Evolutionary conservation across 2,888 invertebrate species (phyloP).

Genomic region (Andrena flavipes): DNA sequence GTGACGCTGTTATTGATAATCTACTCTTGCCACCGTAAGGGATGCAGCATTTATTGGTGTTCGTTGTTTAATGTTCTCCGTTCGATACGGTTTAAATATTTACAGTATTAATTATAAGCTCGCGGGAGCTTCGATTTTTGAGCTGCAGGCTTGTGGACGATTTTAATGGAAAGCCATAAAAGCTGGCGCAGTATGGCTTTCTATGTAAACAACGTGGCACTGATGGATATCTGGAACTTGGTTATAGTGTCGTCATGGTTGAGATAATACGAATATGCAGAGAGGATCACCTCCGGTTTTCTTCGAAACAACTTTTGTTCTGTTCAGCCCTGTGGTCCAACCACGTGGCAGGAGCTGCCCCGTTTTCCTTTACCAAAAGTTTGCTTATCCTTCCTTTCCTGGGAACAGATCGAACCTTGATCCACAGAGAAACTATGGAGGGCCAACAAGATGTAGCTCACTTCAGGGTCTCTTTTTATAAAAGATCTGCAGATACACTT

Average conservation of each 20-base stretch:
- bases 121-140: not conserved
- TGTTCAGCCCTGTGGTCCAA: conserved; percentile 64
- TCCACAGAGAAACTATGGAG: conserved; percentile 44
- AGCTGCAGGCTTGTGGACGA: conserved; percentile 16
- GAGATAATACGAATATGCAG: conserved; percentile 72
- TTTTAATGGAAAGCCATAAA: conserved; percentile 46
- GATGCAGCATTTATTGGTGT: not conserved
- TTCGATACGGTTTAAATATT: conserved; percentile 4
- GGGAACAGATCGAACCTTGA: conserved; percentile 55
- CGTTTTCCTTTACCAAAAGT: conserved; percentile 60
- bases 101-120: conserved; percentile 21
- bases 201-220: conserved; percentile 53
- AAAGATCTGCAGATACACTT: not conserved
- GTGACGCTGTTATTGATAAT: not conserved
- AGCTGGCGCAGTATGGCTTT: conserved; percentile 43
- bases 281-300: conserved; percentile 47
- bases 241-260: conserved; percentile 62
- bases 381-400: conserved; percentile 51
- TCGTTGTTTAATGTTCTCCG: not conserved
- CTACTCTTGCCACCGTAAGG: not conserved
- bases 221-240: conserved; percentile 73
- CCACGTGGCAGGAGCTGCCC: conserved; percentile 58
- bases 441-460: conserved; percentile 29
- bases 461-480: conserved; percentile 7
- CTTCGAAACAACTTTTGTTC: conserved; percentile 50